phyloP scores from a whole-genome alignment of 2,797 vertebrate genomes.

The Pseudochirops corinnae region DNA sequence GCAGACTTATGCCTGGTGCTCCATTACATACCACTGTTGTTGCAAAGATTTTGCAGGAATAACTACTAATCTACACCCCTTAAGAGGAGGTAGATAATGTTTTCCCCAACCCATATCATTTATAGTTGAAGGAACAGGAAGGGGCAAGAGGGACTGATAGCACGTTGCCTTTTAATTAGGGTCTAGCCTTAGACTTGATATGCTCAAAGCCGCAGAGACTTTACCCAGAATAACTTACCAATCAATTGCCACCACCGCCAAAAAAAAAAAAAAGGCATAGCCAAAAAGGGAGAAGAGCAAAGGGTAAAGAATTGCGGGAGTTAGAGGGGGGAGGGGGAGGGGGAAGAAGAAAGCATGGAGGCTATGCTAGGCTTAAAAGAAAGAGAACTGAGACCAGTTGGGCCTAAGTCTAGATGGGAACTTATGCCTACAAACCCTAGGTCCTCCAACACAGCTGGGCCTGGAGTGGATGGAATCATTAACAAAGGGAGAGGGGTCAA shows the following conservation, averaged over 20 bases:
- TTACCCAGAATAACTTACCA: neutral
- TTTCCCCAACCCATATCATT: neutral
- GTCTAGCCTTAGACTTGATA: neutral
- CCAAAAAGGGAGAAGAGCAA: neutral
- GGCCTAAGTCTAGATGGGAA: neutral
- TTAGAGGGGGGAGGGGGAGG: neutral
- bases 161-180: neutral
- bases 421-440: neutral
- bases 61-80: neutral
- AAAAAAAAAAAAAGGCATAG: neutral
- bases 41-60: neutral
- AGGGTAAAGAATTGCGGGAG: neutral
- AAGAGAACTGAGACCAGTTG: neutral
- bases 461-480: neutral
- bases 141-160: neutral
- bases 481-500: neutral
- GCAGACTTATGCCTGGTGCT: neutral
- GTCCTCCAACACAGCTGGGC: neutral
- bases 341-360: neutral
- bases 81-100: neutral
- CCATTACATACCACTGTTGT: neutral
- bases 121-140: neutral
- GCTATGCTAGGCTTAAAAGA: neutral
- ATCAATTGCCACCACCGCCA: neutral
- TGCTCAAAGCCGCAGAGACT: neutral